Base-by-base conservation (phyloP, 1,140 invertebrate genomes). In the Leptinotarsa lineolata region DNA sequence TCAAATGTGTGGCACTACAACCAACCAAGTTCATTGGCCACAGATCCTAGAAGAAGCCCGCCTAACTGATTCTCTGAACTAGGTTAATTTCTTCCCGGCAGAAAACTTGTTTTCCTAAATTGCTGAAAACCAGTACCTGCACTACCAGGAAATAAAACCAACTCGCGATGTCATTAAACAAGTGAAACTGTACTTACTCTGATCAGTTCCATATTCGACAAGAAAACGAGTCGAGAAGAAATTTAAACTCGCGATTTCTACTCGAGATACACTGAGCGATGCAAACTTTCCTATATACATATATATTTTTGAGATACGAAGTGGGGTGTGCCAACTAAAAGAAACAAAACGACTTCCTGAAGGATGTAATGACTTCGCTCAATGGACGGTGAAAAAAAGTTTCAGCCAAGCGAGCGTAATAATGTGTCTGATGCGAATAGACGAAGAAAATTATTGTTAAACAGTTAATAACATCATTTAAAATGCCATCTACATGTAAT, bases 221-320 rank as follows among this genome's bases (percentile, higher is more conserved):
- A 15, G 20, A 64, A 68, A 18, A 22, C 39, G 11, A 20, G 20
- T 18, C n/a, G 46, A 44, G n/a, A 48, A 18, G 44, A 68, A 48
- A 45, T 46, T 18, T 45, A 54, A 45, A 68, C 48, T 54, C 48
- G 16, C 48, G 48, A 54, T 54, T 54, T 54, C 48, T 54, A 54
- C 48, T 54, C 16, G 48, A 54, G 48, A 54, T 54, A 54, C 48
- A 54, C 48, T 54, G 48, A 15, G 45, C 21, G 16, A 20, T 6
- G 45, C 39, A 16, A 44, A 68, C 66, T 68, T 68, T 46, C 66
- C 39, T 68, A 68, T 68, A 45, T 21, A 48, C 66, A 48, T 68
- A 68, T 68, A 68, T 68, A 68, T 68, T 46, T 68, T 68, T 21
- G 45, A 20, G n/a, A 46, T 48, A 16, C 8, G 66, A 68, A 68